Evolutionary conservation across 2,113 vertebrate species (phyloP), one percentile per base, ranked within the genome.

Genomic region (Neomonachus schauinslandi): DNA sequence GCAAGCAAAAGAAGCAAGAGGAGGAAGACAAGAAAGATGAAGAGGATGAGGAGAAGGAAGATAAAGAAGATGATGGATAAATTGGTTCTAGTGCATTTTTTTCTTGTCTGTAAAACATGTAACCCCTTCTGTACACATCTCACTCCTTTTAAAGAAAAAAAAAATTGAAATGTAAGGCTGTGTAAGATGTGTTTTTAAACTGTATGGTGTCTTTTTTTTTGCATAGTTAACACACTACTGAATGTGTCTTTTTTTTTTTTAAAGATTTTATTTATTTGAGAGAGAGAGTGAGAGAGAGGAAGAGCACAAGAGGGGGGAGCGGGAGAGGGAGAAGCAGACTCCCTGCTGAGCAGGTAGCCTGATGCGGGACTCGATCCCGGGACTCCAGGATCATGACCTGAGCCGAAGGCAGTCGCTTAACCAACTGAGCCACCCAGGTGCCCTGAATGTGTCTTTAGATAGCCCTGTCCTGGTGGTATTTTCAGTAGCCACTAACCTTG

Each of bases 221-320:
- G 99, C 99, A 99, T 99, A 99, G 99, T 99, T 99, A 99, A 99
- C 99, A 99, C 98, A 99, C 99, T 99, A 99, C 99, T 99, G 99
- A 99, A 99, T 99, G 99, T 99, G 99, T 99, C 99, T 99, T 99
- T 98, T 39, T 39, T 39, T 39, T 39, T 39, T 39, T 39, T 39
- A 3, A 39, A 39, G 39, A 39, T 39, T 39, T 39, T 39, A 39
- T 39, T 39, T 39, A 39, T 39, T 39, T 39, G 39, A 39, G 39
- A 39, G 39, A 39, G 39, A 39, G 39, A 39, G 39, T 39, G 39
- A 39, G 39, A 39, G 39, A 39, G 39, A 39, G 39, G 39, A 39
- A 39, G 39, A 39, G 39, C 39, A 39, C 39, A 39, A 39, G 39
- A 39, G 39, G 39, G 39, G 39, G 39, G 39, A 39, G 39, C 3